These are phyloP conservation scores for Corythornis leucogaster DNA, from an alignment of 2,797 vertebrate species.

Conservation along the genomic window DNA sequence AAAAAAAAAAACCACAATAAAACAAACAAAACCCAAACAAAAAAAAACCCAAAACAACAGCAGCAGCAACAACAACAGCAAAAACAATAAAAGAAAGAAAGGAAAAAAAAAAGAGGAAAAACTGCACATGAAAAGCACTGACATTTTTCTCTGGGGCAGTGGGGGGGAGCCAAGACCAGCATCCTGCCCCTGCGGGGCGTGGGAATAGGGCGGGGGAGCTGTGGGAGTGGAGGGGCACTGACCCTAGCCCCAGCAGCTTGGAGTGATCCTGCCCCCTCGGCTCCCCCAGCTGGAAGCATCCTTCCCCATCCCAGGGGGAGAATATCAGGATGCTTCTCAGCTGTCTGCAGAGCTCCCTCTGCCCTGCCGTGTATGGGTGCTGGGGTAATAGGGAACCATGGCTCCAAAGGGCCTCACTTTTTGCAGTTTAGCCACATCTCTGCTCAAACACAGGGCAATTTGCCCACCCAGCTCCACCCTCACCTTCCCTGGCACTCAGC, in stretches of 20 bases:
- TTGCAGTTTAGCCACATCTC: rapidly evolving
- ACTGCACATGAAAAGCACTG: not conserved
- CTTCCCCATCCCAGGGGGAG: not conserved
- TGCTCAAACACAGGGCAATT: rapidly evolving
- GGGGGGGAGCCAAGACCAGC: not conserved
- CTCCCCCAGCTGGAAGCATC: not conserved
- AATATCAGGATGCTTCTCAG: not conserved
- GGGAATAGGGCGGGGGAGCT: not conserved
- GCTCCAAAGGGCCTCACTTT: not conserved
- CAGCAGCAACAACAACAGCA: too few species aligned
- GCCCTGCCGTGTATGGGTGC: rapidly evolving
- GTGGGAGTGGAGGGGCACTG: not conserved
- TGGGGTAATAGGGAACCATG: rapidly evolving
- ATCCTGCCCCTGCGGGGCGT: not conserved
- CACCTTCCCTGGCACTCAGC: rapidly evolving
- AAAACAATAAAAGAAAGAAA: too few species aligned
- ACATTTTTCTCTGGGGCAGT: not conserved
- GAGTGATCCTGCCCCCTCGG: not conserved
- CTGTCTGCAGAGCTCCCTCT: not conserved
- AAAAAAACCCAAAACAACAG: too few species aligned
- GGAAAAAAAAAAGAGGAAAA: not conserved
- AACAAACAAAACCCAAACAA: too few species aligned
- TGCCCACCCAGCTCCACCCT: rapidly evolving
- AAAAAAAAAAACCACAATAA: not conserved
- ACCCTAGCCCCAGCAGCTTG: not conserved